Base-by-base conservation (phyloP, 2,113 vertebrate genomes). In the Psittacus erithacus region DNA sequence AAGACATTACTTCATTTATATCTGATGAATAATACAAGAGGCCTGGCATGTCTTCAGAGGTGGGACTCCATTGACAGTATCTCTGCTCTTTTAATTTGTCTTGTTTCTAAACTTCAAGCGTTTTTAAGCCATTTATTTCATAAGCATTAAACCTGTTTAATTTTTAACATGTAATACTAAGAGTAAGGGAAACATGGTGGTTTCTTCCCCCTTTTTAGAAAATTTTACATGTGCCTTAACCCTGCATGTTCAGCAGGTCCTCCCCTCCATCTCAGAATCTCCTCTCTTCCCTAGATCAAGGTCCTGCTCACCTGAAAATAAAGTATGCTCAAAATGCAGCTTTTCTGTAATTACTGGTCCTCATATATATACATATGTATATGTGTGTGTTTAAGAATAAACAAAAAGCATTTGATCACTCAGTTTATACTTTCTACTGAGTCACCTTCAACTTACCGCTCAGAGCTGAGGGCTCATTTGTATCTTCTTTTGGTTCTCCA, bases 381-480 rank as follows among this genome's bases (percentile, higher is more conserved):
- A 11, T 29, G 3, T 38, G 27, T 39, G 8, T 50, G 29, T 22
- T 67, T 27, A 7, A 59, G 15, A 15, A 88, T 46, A 43, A 78
- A 1, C 13, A 53, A 38, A 35, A 67, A 43, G 1, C 13, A 29
- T 39, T 79, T 0, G 0, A 20, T 44, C 15, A 11, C 13, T 65
- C 11, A 17, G 7, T 74, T 68, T 62, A 46, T 23, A 24, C 19
- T 80, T 86, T 17, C 75, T 70, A 33, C 19, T 74, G n/a, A 73
- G 35, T 33, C 0, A 0, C 8, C 35, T 62, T 43, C n/a, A 68
- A 5, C 19, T 67, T 25, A 14, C 24, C 13, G 53, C 35, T 64
- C 13, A 20, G 47, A 55, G 10, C 28, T 63, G 38, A 63, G 35
- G 12, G 33, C 7, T 85, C 22, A 49, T 47, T 71, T 52, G 7